These are phyloP conservation scores for Diorhabda carinulata DNA, from an alignment of 1,140 invertebrate species.

Conservation along the genomic window DNA sequence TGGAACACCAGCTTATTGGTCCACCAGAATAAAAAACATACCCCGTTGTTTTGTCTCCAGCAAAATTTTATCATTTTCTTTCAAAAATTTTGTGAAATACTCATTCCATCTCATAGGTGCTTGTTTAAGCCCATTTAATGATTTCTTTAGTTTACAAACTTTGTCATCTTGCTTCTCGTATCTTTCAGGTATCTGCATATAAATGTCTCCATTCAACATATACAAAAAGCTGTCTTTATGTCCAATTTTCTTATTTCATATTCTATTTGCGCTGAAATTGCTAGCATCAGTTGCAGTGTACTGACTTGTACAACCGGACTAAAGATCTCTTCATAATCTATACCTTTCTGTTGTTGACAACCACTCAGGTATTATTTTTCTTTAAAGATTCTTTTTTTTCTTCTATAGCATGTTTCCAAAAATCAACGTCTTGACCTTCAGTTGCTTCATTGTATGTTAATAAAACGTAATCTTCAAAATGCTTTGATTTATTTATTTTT, in stretches of 20 bases:
- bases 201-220: constrained; percentile 49
- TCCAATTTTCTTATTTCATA: constrained; percentile 40
- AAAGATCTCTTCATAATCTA: constrained; percentile 46
- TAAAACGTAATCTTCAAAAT: not conserved
- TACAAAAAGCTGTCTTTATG: constrained; percentile 48
- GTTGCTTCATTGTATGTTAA: constrained; percentile 7
- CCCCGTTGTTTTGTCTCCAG: constrained; percentile 18
- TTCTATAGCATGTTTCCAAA: constrained; percentile 30
- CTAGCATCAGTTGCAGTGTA: constrained; percentile 44
- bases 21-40: constrained; percentile 33
- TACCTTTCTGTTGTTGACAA: constrained; percentile 41
- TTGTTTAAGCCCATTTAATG: constrained; percentile 42
- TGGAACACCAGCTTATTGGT: constrained; percentile 33
- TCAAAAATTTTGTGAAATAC: constrained; percentile 16
- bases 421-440: not conserved
- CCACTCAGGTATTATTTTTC: constrained; percentile 36
- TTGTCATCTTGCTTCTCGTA: constrained; percentile 28
- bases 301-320: constrained; percentile 39
- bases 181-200: constrained; percentile 46
- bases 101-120: constrained; percentile 25
- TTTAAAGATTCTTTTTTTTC: constrained; percentile 22
- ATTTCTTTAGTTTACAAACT: constrained; percentile 32
- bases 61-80: not conserved
- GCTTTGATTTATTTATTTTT: not conserved
- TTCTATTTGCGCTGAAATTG: constrained; percentile 34